phyloP scores from a whole-genome alignment of 2,113 vertebrate genomes.

The Eudyptes chrysolophus region DNA sequence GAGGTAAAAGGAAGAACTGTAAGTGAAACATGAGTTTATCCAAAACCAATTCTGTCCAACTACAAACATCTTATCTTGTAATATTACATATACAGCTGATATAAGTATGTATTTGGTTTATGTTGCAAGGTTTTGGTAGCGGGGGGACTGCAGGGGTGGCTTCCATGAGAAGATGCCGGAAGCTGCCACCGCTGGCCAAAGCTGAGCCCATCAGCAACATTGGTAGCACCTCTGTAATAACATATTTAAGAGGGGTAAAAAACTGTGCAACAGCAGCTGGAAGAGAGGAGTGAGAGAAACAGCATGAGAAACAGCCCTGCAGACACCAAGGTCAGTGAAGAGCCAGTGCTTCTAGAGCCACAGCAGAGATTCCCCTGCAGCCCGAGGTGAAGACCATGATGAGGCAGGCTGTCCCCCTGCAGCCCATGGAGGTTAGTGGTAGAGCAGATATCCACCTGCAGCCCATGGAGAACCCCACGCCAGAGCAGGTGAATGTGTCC shows the following conservation, averaged over 20 bases:
- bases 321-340: neutral
- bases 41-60: neutral
- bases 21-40: neutral
- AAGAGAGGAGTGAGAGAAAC: neutral
- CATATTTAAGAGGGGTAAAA: neutral
- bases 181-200: neutral
- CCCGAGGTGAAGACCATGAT: fast-evolving
- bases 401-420: neutral
- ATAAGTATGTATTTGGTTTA: neutral
- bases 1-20: neutral
- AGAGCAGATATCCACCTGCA: neutral
- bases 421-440: fast-evolving
- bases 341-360: fast-evolving
- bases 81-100: neutral
- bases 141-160: neutral
- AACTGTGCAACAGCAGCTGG: neutral
- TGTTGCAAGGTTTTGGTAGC: neutral
- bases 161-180: neutral
- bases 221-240: neutral
- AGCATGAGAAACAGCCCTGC: neutral
- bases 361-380: neutral
- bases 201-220: fast-evolving
- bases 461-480: fast-evolving
- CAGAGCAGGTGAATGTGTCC: neutral
- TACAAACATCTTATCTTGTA: neutral